Base-by-base conservation (phyloP, 2,113 vertebrate species). In the Oreochromis aureus region DNA sequence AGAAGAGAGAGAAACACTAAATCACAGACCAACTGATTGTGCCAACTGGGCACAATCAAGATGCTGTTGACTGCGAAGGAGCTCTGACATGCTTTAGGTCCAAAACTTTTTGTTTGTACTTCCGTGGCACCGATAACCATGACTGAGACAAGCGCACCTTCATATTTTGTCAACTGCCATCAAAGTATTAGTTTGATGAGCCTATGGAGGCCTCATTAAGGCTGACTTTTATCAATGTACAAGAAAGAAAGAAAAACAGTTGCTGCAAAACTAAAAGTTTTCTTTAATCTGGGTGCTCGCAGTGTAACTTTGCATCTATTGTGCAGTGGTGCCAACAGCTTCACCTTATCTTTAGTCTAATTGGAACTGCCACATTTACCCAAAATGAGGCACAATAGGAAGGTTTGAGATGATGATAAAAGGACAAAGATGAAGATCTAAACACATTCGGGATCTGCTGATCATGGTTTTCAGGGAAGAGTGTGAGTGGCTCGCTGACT, bases 401-500 rank as follows among this genome's bases (percentile, higher is more conserved):
- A 79, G 46, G 85, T 78, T 84, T 66, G 48, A 66, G 85, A 80
- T 9, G 39, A 87, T 7, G 39, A 87, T 59, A 34, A 86, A 86
- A 58, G 53, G 56, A 87, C 78, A 73, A 80, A 41, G 80, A 63
- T 18, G 10, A 48, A 89, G 82, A 55, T 87, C 69, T 81, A 84
- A 90, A 92, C 85, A 92, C 88, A 84, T 19, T 84, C 84, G 15
- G 7, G 76, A 54, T 83, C 56, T 82, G 76, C 32, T 69, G 83
- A 90, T 91, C 51, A 7, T 8, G 73, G 61, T 34, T 89, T 87
- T 87, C 80, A 85, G 86, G 69, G 63, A 82, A 1, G 16, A 78
- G 46, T 27, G 18, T 2, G 18, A 82, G 27, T 30, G 58, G 63
- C 30, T 81, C 3, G 27, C 58, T 13, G 71, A 73, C 61, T 89